Base-by-base conservation (phyloP, 2,888 invertebrate species). In the Platycnemis pennipes region DNA sequence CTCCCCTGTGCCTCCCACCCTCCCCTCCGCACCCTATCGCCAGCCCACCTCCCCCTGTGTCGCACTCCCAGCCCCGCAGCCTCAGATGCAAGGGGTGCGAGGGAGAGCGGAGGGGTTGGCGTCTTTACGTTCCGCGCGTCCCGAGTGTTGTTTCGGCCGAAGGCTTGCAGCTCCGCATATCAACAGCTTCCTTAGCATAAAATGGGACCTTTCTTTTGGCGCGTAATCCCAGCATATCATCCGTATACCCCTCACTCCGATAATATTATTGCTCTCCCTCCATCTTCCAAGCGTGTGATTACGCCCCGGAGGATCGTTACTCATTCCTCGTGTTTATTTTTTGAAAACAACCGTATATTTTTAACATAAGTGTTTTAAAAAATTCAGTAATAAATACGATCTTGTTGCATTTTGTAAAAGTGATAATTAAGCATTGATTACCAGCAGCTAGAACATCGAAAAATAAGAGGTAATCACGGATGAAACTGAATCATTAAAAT, bases 101-200 rank as follows among this genome's bases (percentile, higher is more conserved):
- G 7, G 77, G 37, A 77, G 31, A n/a, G 37, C 31, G 37, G 77
- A 37, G 77, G 77, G 77, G 77, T 37, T 77, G 37, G 87, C 22
- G 26, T 44, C 87, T 46, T 87, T 45, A 87, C 87, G 46, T 87
- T 87, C 26, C 63, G 42, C 89, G 46, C 56, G 42, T 22, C 63
- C 91, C 63, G n/a, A 63, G 91, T 69, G 91, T 91, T 91, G 91
- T 91, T 91, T 91, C 91, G 91, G 91, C 42, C 63, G 91, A 44
- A 91, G 69, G 91, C 91, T 89, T 91, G 91, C 91, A 91, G 91
- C 56, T 91, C 91, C 91, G 91, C 91, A 91, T 91, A 91, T 91
- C 91, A 91, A 91, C 91, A 91, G 91, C 91, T 91, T 91, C 91
- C 91, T 91, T 91, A 91, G 91, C 91, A 91, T 91, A 91, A 91